Evolutionary conservation across 1,140 invertebrate genomes (phyloP).

Genomic region (Diorhabda elongata): DNA sequence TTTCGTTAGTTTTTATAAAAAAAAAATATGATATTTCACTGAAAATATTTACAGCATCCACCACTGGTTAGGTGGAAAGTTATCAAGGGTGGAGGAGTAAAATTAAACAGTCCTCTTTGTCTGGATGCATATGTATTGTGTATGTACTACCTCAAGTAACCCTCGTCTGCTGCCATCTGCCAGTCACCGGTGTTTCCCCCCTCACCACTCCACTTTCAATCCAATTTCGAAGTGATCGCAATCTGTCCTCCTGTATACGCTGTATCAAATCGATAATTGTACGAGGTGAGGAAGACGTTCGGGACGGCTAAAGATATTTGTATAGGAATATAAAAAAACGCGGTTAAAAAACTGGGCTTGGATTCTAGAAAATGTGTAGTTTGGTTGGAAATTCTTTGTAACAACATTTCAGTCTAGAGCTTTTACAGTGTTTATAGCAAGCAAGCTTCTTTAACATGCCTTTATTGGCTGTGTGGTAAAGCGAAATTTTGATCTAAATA

Average conservation of each 20-base stretch:
- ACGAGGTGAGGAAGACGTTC: constrained; percentile 14
- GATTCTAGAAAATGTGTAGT: too few relatives aligned
- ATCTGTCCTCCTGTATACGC: constrained; percentile 32
- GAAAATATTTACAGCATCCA: constrained; percentile 3
- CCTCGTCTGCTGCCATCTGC: constrained; percentile 43
- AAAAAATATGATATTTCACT: background rate
- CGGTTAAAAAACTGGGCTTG: too few relatives aligned
- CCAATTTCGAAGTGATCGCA: constrained; percentile 47
- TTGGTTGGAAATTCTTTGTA: too few relatives aligned
- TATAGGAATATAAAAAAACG: background rate
- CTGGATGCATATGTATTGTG: constrained; percentile 46
- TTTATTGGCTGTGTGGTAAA: too few relatives aligned
- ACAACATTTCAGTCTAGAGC: too few relatives aligned
- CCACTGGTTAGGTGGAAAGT: constrained; percentile 28
- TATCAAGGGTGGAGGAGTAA: constrained; percentile 35
- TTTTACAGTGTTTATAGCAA: too few relatives aligned
- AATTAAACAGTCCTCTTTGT: constrained; percentile 44
- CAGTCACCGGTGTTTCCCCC: constrained; percentile 46
- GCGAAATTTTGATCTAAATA: too few relatives aligned
- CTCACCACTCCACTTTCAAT: constrained; percentile 34
- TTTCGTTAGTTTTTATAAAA: background rate
- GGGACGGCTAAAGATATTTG: background rate
- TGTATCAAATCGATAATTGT: constrained; percentile 36
- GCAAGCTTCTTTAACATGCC: too few relatives aligned
- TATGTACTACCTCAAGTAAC: constrained; percentile 46